Conservation (phyloP, 64 coral and sea anemone genomes). For the Acropora yongei region DNA sequence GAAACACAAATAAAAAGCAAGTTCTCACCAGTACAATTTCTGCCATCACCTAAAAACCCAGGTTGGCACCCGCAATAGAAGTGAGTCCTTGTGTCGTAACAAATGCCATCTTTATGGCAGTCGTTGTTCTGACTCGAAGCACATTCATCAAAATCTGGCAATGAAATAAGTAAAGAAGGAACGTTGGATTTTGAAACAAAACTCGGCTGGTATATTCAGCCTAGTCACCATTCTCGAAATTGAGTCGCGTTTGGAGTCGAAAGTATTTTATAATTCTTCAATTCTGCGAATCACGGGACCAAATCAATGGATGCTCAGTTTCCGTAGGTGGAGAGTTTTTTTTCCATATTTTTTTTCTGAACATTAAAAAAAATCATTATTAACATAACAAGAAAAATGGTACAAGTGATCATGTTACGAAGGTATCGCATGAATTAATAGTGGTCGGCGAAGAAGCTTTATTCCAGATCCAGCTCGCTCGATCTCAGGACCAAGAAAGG, state of each 20-base stretch:
- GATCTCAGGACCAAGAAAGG: too few relatives aligned
- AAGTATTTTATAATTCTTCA: too few relatives aligned
- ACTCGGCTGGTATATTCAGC: not conserved
- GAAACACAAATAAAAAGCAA: not conserved
- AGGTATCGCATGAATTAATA: too few relatives aligned
- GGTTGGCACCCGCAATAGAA: constrained; percentile 70
- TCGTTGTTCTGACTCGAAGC: constrained; percentile 33
- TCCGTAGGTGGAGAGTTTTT: too few relatives aligned
- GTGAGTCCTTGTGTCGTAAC: constrained; percentile 73
- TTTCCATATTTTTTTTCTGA: too few relatives aligned
- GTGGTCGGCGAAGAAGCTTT: too few relatives aligned
- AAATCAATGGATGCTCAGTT: too few relatives aligned
- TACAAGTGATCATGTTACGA: too few relatives aligned
- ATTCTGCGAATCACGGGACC: too few relatives aligned
- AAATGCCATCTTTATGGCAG: constrained; percentile 74
- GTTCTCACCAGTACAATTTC: constrained; percentile 69
- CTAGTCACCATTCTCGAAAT: not conserved
- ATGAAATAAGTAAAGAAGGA: not conserved
- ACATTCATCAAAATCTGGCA: constrained; percentile 85
- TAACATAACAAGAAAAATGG: too few relatives aligned
- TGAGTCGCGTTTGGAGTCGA: not conserved
- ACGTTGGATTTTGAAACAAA: not conserved
- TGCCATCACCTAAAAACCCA: constrained; percentile 79
- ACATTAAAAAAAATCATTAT: too few relatives aligned
- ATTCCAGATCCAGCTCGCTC: too few relatives aligned